Conservation (phyloP, 2,113 vertebrate genomes). For the Ochotona princeps region DNA sequence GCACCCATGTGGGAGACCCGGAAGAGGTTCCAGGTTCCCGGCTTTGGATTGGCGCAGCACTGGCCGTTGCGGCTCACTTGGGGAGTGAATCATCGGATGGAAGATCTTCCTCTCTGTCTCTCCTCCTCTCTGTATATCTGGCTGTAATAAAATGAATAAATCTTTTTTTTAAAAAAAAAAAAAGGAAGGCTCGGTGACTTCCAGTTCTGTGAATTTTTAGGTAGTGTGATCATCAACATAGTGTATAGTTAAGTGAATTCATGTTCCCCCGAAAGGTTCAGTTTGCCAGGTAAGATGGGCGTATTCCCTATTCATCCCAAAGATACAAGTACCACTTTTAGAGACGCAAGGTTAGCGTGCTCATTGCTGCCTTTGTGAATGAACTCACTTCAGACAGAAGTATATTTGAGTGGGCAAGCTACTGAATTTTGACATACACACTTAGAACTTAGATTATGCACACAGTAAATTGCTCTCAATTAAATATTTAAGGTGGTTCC, state of each 20-base stretch:
- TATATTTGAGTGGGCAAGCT: conserved; percentile 11
- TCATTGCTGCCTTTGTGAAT: not conserved
- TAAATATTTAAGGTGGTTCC: not conserved
- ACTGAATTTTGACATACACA: not conserved
- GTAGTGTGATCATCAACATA: conserved; percentile 63
- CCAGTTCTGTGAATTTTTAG: conserved; percentile 45
- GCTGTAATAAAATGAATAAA: no score
- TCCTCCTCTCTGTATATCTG: no score
- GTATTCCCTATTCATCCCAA: not conserved
- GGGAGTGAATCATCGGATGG: no score
- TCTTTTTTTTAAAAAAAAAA: no score
- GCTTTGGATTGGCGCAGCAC: no score
- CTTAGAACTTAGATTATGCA: not conserved
- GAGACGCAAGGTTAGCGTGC: conserved; percentile 2
- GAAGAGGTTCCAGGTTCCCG: no score
- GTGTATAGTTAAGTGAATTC: conserved; percentile 22
- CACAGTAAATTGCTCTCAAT: not conserved
- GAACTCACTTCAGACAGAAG: conserved; percentile 16
- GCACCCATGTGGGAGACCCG: no score
- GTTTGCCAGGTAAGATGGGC: not conserved
- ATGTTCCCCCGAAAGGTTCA: conserved; percentile 1
- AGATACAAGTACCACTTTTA: not conserved
- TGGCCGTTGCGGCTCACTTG: no score
- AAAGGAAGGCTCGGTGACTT: conserved; percentile 44
- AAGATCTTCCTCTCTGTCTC: no score